phyloP scores from a whole-genome alignment of 2,113 vertebrate species.

The Pteruthius melanotis region DNA sequence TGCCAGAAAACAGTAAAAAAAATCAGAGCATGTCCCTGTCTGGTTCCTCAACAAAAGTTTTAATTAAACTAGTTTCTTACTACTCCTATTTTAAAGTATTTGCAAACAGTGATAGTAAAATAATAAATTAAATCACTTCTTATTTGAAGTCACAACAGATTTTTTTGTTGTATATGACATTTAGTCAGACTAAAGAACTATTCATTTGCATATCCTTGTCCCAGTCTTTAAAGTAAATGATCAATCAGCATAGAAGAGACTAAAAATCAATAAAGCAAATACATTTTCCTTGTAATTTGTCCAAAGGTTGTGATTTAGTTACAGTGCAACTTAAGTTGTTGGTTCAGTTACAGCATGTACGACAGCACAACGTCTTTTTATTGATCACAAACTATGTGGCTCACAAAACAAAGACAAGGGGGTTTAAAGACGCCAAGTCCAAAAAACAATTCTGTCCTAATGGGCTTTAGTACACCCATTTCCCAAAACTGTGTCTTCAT shows the following conservation, averaged over 20 bases:
- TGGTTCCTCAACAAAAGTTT: background rate
- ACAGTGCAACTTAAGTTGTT: slow-evolving; percentile 66
- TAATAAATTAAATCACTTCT: background rate
- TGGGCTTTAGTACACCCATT: background rate
- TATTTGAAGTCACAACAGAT: background rate
- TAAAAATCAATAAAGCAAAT: slow-evolving; percentile 60
- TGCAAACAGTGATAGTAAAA: background rate
- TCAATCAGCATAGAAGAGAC: slow-evolving; percentile 20
- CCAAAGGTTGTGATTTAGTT: slow-evolving; percentile 71
- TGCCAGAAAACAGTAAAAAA: background rate
- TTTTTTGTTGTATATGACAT: background rate
- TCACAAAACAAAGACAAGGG: slow-evolving; percentile 37
- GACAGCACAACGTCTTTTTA: slow-evolving; percentile 63
- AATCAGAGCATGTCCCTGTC: background rate
- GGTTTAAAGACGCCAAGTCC: slow-evolving; percentile 43
- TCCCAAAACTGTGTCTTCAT: background rate
- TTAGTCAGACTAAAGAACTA: background rate
- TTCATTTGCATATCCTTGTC: background rate
- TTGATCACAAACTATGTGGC: slow-evolving; percentile 18
- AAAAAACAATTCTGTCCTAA: background rate
- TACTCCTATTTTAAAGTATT: background rate
- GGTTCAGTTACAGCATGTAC: slow-evolving; percentile 51
- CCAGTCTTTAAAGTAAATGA: slow-evolving; percentile 28
- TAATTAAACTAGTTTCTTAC: background rate
- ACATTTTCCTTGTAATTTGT: slow-evolving; percentile 60